These are phyloP conservation scores for Chymomyza procnemis DNA, from an alignment of 2,888 invertebrate species.

Conservation along the genomic window DNA sequence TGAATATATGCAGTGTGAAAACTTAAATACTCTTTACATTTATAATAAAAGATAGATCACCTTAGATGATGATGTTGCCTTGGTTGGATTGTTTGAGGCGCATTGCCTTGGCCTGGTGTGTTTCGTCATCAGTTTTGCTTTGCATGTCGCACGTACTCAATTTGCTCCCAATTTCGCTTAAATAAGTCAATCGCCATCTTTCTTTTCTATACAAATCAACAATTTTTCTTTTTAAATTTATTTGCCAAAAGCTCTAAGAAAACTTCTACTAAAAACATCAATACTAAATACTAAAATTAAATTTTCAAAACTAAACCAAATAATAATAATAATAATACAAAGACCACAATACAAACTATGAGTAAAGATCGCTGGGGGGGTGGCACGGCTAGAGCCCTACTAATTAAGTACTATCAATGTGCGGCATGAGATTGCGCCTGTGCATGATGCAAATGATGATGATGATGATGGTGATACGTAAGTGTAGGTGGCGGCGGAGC, in stretches of 20 bases:
- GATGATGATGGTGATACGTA: constrained; percentile 59
- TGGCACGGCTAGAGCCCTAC: background rate
- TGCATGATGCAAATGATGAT: constrained; percentile 57
- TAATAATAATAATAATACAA: background rate
- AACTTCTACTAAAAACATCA: constrained; percentile 12
- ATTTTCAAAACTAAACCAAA: constrained; percentile 33
- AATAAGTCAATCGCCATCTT: background rate
- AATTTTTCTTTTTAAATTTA: constrained; percentile 29
- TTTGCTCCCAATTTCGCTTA: no score
- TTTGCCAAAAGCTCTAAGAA: constrained; percentile 17
- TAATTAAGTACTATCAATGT: constrained; percentile 46
- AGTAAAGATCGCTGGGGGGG: constrained; percentile 24
- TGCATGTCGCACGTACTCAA: background rate
- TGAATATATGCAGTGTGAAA: no score
- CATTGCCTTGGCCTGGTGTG: no score
- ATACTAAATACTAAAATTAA: constrained; percentile 34
- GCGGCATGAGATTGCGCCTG: constrained; percentile 32
- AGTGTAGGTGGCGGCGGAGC: constrained; percentile 51
- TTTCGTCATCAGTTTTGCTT: no score
- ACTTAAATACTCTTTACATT: no score
- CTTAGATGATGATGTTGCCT: no score
- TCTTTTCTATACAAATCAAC: constrained; percentile 26
- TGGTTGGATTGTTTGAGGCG: no score
- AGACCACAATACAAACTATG: constrained; percentile 29
- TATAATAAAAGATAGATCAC: no score